Base-by-base conservation (phyloP, 2,888 invertebrate genomes). In the Sepiola atlantica region DNA sequence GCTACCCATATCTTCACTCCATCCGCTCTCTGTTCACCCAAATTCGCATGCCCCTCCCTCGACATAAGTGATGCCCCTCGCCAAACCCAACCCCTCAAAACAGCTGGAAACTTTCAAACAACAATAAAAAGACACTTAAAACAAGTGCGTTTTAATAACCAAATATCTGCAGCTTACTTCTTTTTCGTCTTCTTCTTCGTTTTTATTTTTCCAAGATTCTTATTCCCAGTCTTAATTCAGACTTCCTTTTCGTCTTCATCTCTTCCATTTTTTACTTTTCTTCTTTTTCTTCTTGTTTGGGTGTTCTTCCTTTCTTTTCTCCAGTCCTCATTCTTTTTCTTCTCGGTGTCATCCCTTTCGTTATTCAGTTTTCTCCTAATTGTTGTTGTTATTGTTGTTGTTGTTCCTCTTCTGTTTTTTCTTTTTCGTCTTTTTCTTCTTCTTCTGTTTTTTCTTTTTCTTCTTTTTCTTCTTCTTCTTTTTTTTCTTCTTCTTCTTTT, bases 111-210 rank as follows among this genome's bases (percentile, higher is more conserved):
- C 61, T 77, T 77, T 77, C 77, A 77, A 32, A n/a, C 77, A 77
- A 77, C 77, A 77, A 77, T 77, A n/a, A 77, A 77, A 77, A 77
- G 77, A 77, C 77, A 77, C 77, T 77, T 77, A 77, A n/a, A 77
- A 77, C 77, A 77, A 77, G 77, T 77, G 77, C n/a, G 77, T n/a
- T 77, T 77, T 77, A 77, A 77, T 77, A 77, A 77, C 14, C n/a
- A 77, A 77, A 77, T 77, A 77, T 77, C 28, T 32, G 14, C 16
- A 14, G n/a, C n/a, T 14, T 77, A 0, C n/a, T n/a, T n/a, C n/a
- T 77, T 10, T 57, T 4, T 57, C 20, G 6, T 57, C 24, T n/a
- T n/a, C n/a, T n/a, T n/a, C n/a, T n/a, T 77, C 16, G 14, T n/a
- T 32, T 77, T 14, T 32, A 12, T 32, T 77, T 18, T 77, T n/a